Conservation (phyloP, 2,797 vertebrate species). For the Alfaro cultratus region DNA sequence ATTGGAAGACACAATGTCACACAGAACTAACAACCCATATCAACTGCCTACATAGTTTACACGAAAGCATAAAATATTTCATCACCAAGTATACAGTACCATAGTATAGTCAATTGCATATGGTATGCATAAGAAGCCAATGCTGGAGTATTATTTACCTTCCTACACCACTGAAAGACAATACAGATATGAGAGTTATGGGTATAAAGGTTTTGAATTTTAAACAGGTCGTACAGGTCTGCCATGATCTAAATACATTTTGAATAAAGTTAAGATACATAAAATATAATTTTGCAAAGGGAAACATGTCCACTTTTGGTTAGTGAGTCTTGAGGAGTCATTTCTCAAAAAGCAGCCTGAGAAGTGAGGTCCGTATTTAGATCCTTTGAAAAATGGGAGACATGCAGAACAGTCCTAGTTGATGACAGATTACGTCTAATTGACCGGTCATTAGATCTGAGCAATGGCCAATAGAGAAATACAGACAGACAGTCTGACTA, state of each 20-base stretch:
- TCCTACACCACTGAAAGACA: background rate
- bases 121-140: background rate
- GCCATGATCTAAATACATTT: background rate
- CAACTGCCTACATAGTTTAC: background rate
- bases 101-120: background rate
- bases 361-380: background rate
- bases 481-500: conserved; percentile 57
- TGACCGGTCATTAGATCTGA: conserved; percentile 64
- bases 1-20: background rate
- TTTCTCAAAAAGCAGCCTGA: background rate
- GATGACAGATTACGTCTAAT: conserved; percentile 67
- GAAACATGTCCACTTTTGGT: background rate
- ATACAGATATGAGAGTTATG: background rate
- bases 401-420: conserved; percentile 83
- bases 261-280: background rate
- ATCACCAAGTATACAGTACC: background rate
- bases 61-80: background rate
- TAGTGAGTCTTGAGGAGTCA: background rate
- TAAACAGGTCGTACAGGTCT: background rate
- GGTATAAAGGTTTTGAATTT: background rate
- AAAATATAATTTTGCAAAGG: background rate
- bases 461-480: conserved; percentile 42
- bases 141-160: background rate
- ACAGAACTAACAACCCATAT: background rate
- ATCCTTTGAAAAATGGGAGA: conserved; percentile 74